phyloP scores from a whole-genome alignment of 2,888 invertebrate genomes.

The Odontocolon sp. region DNA sequence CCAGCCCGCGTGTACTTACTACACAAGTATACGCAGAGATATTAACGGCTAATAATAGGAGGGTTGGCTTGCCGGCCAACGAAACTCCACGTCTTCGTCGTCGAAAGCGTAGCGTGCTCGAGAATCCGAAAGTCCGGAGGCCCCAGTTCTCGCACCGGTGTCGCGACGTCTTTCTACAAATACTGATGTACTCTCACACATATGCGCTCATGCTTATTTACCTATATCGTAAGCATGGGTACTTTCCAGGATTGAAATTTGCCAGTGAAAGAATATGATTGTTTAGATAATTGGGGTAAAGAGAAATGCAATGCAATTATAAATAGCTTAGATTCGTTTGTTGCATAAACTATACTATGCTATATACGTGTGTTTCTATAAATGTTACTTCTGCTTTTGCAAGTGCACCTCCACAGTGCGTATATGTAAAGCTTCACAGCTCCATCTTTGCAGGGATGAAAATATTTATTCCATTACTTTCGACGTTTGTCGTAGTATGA shows the following conservation, averaged over 20 bases:
- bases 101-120: slow-evolving; percentile 39
- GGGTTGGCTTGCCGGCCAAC: slow-evolving; percentile 73
- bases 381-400: too few relatives aligned
- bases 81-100: slow-evolving; percentile 37
- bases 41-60: slow-evolving; percentile 78
- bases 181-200: not conserved
- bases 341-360: too few relatives aligned
- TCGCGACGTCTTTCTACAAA: slow-evolving; percentile 2
- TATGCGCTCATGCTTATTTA: not conserved
- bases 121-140: slow-evolving; percentile 54
- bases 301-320: too few relatives aligned
- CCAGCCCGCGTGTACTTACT: slow-evolving; percentile 61
- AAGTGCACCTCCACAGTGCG: too few relatives aligned
- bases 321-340: too few relatives aligned
- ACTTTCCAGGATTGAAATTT: slow-evolving; percentile 21
- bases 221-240: not conserved
- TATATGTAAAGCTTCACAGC: too few relatives aligned
- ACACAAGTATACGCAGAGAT: slow-evolving; percentile 44
- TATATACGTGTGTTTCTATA: too few relatives aligned
- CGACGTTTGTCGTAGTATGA: too few relatives aligned
- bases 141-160: not conserved
- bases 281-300: slow-evolving; percentile 38
- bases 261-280: slow-evolving; percentile 33
- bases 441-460: too few relatives aligned
- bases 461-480: too few relatives aligned